Conservation (phyloP, 2,113 vertebrate genomes). For the Seriola dumerili region DNA sequence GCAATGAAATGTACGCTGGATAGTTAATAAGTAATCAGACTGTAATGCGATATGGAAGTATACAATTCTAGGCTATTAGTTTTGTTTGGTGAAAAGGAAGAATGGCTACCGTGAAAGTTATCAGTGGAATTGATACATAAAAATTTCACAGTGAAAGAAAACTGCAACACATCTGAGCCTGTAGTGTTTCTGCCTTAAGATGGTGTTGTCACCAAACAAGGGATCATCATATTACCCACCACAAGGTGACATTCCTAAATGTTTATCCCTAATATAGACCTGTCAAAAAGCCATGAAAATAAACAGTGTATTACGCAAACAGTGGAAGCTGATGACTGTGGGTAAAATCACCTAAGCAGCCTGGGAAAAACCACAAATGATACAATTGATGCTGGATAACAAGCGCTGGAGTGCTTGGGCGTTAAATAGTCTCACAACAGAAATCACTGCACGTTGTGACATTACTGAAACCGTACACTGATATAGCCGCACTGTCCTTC, state of each 20-base stretch:
- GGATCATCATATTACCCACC: constrained; percentile 25
- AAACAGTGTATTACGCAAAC: constrained; percentile 21
- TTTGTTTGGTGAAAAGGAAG: neutral
- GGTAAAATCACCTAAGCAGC: constrained; percentile 43
- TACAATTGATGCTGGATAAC: constrained; percentile 45
- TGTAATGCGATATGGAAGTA: neutral
- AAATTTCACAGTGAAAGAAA: neutral
- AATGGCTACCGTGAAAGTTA: neutral
- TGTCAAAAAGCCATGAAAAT: constrained; percentile 25
- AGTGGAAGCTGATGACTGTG: constrained; percentile 23
- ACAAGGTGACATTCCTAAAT: constrained; percentile 33
- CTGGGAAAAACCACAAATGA: constrained; percentile 48
- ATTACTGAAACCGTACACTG: constrained; percentile 32
- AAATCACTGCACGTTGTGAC: constrained; percentile 53
- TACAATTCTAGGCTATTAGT: neutral
- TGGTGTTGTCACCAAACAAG: constrained; percentile 24
- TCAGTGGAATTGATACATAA: constrained; percentile 8
- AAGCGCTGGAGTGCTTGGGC: constrained; percentile 27
- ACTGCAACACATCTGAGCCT: constrained; percentile 4
- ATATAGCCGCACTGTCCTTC: constrained; percentile 16
- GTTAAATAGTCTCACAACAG: constrained; percentile 37
- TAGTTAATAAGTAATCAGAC: neutral
- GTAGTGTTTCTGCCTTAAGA: constrained; percentile 15
- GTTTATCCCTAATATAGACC: constrained; percentile 23
- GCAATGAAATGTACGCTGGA: neutral